Evolutionary conservation across 2,888 invertebrate species (phyloP), one percentile per base, ranked within the genome.

Genomic region (Artemia sinica): DNA sequence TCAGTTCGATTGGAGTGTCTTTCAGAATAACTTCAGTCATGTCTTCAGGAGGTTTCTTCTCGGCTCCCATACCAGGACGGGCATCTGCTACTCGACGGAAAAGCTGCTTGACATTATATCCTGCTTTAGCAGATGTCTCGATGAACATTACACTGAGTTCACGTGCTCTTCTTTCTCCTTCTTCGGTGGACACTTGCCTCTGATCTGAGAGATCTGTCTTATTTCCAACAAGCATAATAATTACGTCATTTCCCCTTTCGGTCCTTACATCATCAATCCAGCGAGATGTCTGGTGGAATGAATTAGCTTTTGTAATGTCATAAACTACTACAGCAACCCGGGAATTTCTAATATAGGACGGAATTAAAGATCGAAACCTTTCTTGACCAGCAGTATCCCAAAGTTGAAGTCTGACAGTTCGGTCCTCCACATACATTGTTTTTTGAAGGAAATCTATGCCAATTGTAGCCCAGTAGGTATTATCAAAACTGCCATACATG

Each of bases 401-500:
- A 73, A 97, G 80, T 80, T 98, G 97, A 75, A 98, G 84, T 77
- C 97, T 84, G 73, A 96, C 84, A 72, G 97, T 98, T 80, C 97
- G 87, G 81, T 98, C 97, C 82, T 98, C 97, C 77, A 98, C 83
- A 82, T 98, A 98, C 97, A 98, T 97, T 28, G 97, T 98, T 84
- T 98, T 98, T 75, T 96, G 97, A 78, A 98, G 84, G 83, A 98
- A 98, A 82, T 98, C 98, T 80, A 98, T 98, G 75, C 97, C 98
- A 81, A 98, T 98, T 74, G 97, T 98, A 74, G 98, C 98, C 91
- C 93, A 81, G 82, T 98, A 98, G 77, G 96, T 97, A 82, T 96
- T 98, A 84, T 98, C 97, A 82, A 98, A 98, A 82, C 96, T 96
- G 84, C 97, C 97, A 81, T 98, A 98, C 97, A 98, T 98, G 83